These are phyloP conservation scores for Mixornis gularis DNA, from an alignment of 2,113 vertebrate species.

Conservation along the genomic window DNA sequence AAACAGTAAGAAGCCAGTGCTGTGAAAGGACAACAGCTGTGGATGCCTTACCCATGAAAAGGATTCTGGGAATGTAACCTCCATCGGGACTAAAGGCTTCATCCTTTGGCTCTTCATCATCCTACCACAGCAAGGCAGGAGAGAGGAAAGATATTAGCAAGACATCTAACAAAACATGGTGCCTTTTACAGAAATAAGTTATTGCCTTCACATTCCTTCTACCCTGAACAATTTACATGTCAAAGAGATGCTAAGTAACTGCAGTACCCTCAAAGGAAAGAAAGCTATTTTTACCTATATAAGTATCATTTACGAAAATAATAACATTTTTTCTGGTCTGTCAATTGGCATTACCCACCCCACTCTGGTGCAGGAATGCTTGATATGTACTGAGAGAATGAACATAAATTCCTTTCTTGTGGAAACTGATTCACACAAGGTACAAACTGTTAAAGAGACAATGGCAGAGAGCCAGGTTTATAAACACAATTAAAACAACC, in stretches of 20 bases:
- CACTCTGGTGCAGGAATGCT: not conserved
- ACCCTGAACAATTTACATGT: not conserved
- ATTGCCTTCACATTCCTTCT: not conserved
- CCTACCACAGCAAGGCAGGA: slow-evolving; percentile 67
- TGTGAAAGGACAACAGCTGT: not conserved
- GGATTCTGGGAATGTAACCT: slow-evolving; percentile 95
- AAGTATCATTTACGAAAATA: not conserved
- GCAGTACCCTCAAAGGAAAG: not conserved
- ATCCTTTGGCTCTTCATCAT: slow-evolving; percentile 95
- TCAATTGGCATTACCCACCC: not conserved
- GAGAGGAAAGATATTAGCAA: not conserved
- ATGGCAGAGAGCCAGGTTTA: not conserved
- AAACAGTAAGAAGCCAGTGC: not conserved
- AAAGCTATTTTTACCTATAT: not conserved
- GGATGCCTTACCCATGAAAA: slow-evolving; percentile 86
- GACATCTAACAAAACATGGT: not conserved
- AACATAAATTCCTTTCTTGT: not conserved
- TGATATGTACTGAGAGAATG: not conserved
- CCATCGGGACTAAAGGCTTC: slow-evolving; percentile 91
- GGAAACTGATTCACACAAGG: not conserved
- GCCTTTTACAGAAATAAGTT: not conserved
- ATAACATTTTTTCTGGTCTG: not conserved
- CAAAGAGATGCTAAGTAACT: not conserved
- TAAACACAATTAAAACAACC: not conserved
- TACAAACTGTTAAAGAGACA: not conserved